Conservation (phyloP, 2,888 invertebrate genomes). For the Falcaria lacertinaria region DNA sequence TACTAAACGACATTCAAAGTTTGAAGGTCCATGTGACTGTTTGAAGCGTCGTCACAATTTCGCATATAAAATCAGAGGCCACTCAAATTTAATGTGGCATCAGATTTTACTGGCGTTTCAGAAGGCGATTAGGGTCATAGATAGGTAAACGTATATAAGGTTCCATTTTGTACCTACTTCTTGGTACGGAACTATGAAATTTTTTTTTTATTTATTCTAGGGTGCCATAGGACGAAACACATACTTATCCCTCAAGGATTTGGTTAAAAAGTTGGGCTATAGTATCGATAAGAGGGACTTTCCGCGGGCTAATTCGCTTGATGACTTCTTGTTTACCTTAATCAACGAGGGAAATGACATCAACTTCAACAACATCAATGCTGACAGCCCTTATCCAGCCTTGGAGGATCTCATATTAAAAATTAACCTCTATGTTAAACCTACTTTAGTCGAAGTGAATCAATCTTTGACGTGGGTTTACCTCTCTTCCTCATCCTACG, state of each 20-base stretch:
- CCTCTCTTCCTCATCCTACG: slow-evolving; percentile 41
- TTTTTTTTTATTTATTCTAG: no score
- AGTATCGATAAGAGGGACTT: slow-evolving; percentile 46
- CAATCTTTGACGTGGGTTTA: slow-evolving; percentile 53
- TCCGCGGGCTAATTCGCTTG: slow-evolving; percentile 31
- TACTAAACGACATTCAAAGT: no score
- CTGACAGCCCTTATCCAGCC: slow-evolving; percentile 41
- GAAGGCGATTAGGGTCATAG: no score
- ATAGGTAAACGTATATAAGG: no score
- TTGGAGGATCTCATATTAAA: slow-evolving; percentile 37
- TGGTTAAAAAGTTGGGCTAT: slow-evolving; percentile 39
- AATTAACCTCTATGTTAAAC: slow-evolving; percentile 58
- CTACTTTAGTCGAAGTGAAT: slow-evolving; percentile 51
- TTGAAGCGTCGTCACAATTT: no score
- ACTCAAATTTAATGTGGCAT: no score
- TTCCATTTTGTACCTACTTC: no score
- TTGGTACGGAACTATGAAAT: no score
- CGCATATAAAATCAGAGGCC: no score
- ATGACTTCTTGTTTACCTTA: slow-evolving; percentile 35
- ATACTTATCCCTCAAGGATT: slow-evolving; percentile 33
- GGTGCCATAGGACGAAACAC: slow-evolving; percentile 53
- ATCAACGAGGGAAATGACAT: slow-evolving; percentile 39
- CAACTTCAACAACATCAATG: slow-evolving; percentile 62
- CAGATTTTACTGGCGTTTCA: no score
- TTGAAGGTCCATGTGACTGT: no score